Conservation (phyloP, 1,140 invertebrate species). For the Tetraneura akinire region DNA sequence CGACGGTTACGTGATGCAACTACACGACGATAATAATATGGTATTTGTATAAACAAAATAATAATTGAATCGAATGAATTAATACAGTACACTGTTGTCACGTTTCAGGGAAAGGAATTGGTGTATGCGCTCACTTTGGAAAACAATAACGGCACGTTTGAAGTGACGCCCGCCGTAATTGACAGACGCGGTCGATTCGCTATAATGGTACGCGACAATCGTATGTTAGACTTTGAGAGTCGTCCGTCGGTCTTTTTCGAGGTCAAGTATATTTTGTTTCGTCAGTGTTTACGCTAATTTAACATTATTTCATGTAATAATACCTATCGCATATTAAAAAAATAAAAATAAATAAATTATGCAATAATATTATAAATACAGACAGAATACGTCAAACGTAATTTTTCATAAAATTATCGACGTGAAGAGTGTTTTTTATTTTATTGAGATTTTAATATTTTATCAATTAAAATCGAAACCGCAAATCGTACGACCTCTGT, state of each 20-base stretch:
- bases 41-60: constrained; percentile 56
- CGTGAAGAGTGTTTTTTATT: too few relatives aligned
- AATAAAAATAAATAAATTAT: too few relatives aligned
- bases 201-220: constrained; percentile 80
- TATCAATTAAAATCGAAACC: too few relatives aligned
- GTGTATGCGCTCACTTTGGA: constrained; percentile 77
- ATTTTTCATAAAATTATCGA: too few relatives aligned
- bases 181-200: constrained; percentile 78
- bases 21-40: constrained; percentile 74
- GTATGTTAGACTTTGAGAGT: constrained; percentile 79
- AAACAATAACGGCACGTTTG: constrained; percentile 84
- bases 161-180: constrained; percentile 84
- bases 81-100: not conserved
- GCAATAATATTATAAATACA: too few relatives aligned
- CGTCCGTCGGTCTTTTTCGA: constrained; percentile 56
- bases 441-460: too few relatives aligned
- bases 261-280: constrained; percentile 42
- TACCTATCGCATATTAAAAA: too few relatives aligned
- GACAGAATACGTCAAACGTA: too few relatives aligned
- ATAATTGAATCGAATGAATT: too few relatives aligned
- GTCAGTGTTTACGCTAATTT: not conserved
- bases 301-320: too few relatives aligned
- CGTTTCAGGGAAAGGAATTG: constrained; percentile 71
- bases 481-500: too few relatives aligned
- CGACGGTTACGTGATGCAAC: constrained; percentile 71